A percentile compares a stretch with the other conserved stretches of the same genome.
phyloP scores from a whole-genome alignment of 2,888 invertebrate genomes.

The Empis stercorea region DNA sequence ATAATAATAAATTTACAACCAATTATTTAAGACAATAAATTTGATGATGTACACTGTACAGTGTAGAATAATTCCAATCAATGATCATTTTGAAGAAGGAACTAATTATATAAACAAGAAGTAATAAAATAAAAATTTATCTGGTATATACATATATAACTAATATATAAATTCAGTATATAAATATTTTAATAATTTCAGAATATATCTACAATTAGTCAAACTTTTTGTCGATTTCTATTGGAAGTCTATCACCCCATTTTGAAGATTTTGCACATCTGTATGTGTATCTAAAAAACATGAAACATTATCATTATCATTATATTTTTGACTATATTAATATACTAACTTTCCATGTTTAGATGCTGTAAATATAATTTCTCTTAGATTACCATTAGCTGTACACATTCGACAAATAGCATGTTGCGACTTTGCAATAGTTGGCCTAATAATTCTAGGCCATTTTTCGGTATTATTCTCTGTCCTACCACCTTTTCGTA shows the following conservation, averaged over 20 bases:
- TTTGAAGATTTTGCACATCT: slow-evolving; percentile 56
- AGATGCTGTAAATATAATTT: slow-evolving; percentile 59
- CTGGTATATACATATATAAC: no score
- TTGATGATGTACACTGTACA: no score
- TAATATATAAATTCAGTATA: no score
- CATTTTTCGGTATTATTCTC: slow-evolving; percentile 42
- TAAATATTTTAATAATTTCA: no score
- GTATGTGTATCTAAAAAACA: slow-evolving; percentile 46
- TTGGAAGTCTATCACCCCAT: slow-evolving; percentile 73
- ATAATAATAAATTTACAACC: no score
- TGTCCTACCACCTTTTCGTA: slow-evolving; percentile 56
- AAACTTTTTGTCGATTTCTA: slow-evolving; percentile 36
- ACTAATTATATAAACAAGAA: no score
- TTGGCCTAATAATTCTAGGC: slow-evolving; percentile 69
- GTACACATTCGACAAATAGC: slow-evolving; percentile 69
- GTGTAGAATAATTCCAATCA: no score
- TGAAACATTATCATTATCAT: background rate
- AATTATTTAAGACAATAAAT: no score
- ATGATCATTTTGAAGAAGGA: no score
- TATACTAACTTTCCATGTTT: slow-evolving; percentile 59
- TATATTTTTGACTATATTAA: background rate
- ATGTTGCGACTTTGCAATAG: slow-evolving; percentile 55
- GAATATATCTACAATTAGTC: background rate
- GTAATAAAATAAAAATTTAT: no score
- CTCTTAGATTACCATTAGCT: slow-evolving; percentile 54